Base-by-base conservation (phyloP, 2,888 invertebrate species). In the Erynnis tages region DNA sequence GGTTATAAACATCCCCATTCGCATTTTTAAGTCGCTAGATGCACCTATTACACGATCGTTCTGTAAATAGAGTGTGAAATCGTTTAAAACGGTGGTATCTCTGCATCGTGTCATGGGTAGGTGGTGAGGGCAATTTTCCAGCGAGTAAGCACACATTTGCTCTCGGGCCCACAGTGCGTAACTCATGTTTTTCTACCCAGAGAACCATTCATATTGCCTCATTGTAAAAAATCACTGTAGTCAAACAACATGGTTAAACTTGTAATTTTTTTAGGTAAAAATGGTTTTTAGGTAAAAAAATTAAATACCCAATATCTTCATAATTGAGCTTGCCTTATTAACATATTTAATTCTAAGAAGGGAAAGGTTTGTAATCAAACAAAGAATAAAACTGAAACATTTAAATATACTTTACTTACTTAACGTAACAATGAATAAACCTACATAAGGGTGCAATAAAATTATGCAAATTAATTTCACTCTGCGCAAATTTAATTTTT, bases 111-210 rank as follows among this genome's bases (percentile, higher is more conserved):
- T 65, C 62, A 4, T 34, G 7, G 32, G 68, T 69, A 65, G 67
- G 59, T 65, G 65, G 64, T 62, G 65, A 64, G 54, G 65, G 69
- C 72, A 67, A 80, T 86, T 85, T 86, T 82, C 84, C 83, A 63
- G 63, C 66, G 71, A 66, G 64, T 82, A 77, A 60, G 68, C 77
- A 69, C 69, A 64, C 58, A 59, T 17, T 37, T 14, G 16, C 54
- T 54, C 16, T 43, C 45, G n/a, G 10, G 19, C 27, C 19, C 47
- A 44, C 13, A 10, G 16, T 11, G 40, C 49, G 40, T 37, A 27
- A 21, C 27, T 23, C 11, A 30, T 16, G 16, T 7, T 37, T 37
- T 21, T n/a, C n/a, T 21, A 10, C 11, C 11, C 37, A 19, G 5
- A 5, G 5, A 21, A 37, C 8, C 37, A n/a, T n/a, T n/a, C n/a